phyloP scores from a whole-genome alignment of 2,113 vertebrate species.

The Paramormyrops kingsleyae region DNA sequence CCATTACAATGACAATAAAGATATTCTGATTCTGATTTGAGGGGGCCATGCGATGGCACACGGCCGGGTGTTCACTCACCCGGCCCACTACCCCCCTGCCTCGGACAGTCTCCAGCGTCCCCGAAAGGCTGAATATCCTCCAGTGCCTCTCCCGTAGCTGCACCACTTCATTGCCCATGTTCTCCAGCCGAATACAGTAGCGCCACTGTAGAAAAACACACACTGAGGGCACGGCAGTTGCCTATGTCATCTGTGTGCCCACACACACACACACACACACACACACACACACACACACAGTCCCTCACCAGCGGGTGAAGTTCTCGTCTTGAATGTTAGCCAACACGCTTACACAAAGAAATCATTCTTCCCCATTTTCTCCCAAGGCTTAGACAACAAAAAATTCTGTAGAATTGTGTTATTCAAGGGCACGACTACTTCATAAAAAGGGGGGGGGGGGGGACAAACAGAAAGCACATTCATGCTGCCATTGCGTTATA shows the following conservation, averaged over 20 bases:
- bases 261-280: background rate
- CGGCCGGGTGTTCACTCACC: constrained; percentile 53
- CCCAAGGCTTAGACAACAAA: background rate
- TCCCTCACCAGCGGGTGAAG: background rate
- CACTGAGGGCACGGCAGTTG: background rate
- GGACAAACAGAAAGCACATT: background rate
- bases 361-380: background rate
- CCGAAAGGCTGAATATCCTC: constrained; percentile 96
- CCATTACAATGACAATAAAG: no score
- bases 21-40: no score
- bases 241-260: background rate
- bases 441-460: background rate
- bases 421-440: background rate
- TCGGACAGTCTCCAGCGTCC: constrained; percentile 90
- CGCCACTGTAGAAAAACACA: constrained; percentile 71
- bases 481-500: background rate
- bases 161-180: constrained; percentile 87
- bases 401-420: background rate
- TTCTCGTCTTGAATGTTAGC: background rate
- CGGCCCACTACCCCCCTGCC: constrained; percentile 91
- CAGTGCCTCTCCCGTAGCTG: constrained; percentile 93
- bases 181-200: constrained; percentile 95
- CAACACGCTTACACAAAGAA: background rate
- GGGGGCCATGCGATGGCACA: background rate
- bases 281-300: background rate